Percentiles rank a stretch among this genome's conserved stretches.
Conservation (phyloP, 2,888 invertebrate species). For the Anodontia alba region DNA sequence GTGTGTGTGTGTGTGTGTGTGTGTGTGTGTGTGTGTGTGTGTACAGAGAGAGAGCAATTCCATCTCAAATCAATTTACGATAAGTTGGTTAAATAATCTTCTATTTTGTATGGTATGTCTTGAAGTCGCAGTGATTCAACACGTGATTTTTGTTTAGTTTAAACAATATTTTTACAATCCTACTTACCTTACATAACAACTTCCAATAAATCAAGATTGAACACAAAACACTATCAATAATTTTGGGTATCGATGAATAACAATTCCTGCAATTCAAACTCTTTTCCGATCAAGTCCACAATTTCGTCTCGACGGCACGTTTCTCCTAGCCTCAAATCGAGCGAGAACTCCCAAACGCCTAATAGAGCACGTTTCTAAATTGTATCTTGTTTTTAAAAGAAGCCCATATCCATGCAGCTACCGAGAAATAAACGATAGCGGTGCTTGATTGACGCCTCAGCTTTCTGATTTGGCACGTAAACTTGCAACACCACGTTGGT, state of each 20-base stretch:
- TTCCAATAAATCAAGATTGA: constrained; percentile 58
- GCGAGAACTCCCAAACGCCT: constrained; percentile 47
- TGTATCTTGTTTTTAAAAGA: constrained; percentile 53
- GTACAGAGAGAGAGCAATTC: too few relatives aligned
- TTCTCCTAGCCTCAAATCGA: constrained; percentile 40
- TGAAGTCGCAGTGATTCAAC: neutral
- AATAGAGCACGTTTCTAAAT: constrained; percentile 54
- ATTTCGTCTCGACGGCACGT: constrained; percentile 56
- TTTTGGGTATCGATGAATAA: constrained; percentile 37
- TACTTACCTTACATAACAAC: constrained; percentile 59
- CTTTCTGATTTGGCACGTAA: constrained; percentile 59
- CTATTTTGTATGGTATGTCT: too few relatives aligned
- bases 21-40: too few relatives aligned
- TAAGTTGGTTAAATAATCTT: too few relatives aligned
- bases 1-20: too few relatives aligned
- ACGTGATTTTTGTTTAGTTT: neutral
- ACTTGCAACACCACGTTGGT: constrained; percentile 45
- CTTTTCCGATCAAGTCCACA: constrained; percentile 40
- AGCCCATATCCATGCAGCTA: constrained; percentile 25
- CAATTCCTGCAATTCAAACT: constrained; percentile 52
- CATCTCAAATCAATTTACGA: too few relatives aligned
- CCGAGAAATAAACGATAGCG: constrained; percentile 20
- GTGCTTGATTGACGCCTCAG: constrained; percentile 11
- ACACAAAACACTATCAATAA: constrained; percentile 48
- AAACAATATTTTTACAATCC: constrained; percentile 34